These are phyloP conservation scores for Euphydryas editha DNA, from an alignment of 2,888 invertebrate species.

Conservation along the genomic window DNA sequence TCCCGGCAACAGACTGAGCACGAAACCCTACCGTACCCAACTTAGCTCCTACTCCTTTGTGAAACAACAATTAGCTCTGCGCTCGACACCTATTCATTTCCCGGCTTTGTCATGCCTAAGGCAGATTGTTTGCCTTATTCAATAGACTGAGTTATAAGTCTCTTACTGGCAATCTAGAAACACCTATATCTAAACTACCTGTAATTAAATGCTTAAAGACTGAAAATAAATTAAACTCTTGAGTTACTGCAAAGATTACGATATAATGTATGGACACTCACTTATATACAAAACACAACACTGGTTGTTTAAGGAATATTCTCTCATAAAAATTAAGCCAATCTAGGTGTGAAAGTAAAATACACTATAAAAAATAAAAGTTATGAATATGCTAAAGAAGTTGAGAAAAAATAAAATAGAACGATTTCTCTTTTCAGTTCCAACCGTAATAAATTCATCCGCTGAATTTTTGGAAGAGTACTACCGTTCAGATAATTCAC, in stretches of 20 bases:
- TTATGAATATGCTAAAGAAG: no score
- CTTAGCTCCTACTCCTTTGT: conserved; percentile 42
- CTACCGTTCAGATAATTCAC: conserved; percentile 77
- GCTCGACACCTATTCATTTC: conserved; percentile 75
- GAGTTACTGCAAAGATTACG: neutral
- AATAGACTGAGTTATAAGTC: conserved; percentile 46
- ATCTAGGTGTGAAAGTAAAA: no score
- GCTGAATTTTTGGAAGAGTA: conserved; percentile 85
- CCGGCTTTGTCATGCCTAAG: conserved; percentile 62
- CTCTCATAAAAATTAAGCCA: no score
- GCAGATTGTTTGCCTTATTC: conserved; percentile 57
- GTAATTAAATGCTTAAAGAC: neutral
- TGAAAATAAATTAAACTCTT: neutral
- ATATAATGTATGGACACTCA: no score
- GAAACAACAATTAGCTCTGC: conserved; percentile 70
- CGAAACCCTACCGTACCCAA: conserved; percentile 40
- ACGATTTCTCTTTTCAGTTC: conserved; percentile 59
- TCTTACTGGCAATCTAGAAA: conserved; percentile 33
- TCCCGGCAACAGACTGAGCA: conserved; percentile 33
- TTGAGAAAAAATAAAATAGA: neutral
- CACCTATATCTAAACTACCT: conserved; percentile 13
- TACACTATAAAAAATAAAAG: no score
- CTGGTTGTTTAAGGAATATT: no score
- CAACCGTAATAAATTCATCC: conserved; percentile 84
- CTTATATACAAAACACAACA: no score